Base-by-base conservation (phyloP, 2,797 vertebrate genomes). In the Rallus crepitans region DNA sequence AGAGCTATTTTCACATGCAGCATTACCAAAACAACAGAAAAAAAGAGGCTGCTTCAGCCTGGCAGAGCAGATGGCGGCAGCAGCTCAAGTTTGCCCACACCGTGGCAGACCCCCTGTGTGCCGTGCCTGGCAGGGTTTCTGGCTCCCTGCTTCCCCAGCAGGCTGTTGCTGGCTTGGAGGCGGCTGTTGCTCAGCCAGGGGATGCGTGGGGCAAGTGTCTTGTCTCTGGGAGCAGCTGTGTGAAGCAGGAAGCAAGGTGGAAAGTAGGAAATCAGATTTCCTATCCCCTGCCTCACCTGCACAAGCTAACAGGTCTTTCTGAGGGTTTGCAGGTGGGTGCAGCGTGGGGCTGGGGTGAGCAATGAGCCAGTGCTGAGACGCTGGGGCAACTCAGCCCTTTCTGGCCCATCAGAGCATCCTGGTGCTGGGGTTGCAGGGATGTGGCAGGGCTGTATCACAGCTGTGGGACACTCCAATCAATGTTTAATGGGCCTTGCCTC, bases 401-500 rank as follows among this genome's bases (percentile, higher is more conserved):
- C 77, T 75, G 83, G 30, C 35, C 47, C 31, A 21, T n/a, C 1
- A 1, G 77, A 71, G 21, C 52, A 20, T 47, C 14, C 42, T 21
- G 72, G 40, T n/a, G 39, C 30, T 7, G 2, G 81, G 75, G 57
- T 0, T 5, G 40, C 18, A 13, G 24, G 81, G 66, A 45, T 4
- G 2, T 0, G 1, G 2, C 13, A 18, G 78, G 65, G 30, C 69
- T 77, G 31, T 2, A 10, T 47, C 0, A 0, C 53, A 21, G 82
- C 91, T 92, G 33, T 0, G 4, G 64, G 47, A 20, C 37, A 1
- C 65, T 61, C 60, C 52, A 76, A 89, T 98, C 85, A 97, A 97
- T 96, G 48, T 97, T 97, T 98, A 64, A 97, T 97, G 85, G 66
- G 16, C 45, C 94, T 76, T 86, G 69, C 39, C 35, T 92, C 90